Base-by-base conservation (phyloP, 2,888 invertebrate species). In the Drosophila subsilvestris region DNA sequence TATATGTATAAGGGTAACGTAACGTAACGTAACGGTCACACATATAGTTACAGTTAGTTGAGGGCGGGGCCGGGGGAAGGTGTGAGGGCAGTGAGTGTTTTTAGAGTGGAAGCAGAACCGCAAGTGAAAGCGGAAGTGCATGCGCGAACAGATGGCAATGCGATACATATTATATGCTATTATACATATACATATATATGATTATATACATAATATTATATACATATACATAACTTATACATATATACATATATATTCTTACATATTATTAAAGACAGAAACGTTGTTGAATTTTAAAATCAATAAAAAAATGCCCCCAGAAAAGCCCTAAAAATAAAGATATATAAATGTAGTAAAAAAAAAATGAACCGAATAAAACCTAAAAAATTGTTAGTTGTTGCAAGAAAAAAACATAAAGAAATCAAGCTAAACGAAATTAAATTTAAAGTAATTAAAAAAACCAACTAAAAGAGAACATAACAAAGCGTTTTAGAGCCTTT, bases 401-500 rank as follows among this genome's bases (percentile, higher is more conserved):
- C 83, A 83, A 76, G 62, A 77, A 77, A 75, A 65, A 55, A 58
- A 74, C 12, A 14, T 61, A 77, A 76, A 65, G 10, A 68, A 75
- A 65, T 58, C 58, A 74, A 61, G 77, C 74, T 56, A 67, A 68
- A 72, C 37, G 74, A 79, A 78, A 14, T 37, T 37, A n/a, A 37
- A 37, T 37, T 37, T 48, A 59, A 76, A 84, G 76, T 63, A 63
- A 79, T 75, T 63, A 48, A 75, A 60, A 60, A 66, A 72, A 75
- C 71, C 68, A 70, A 78, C 69, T 60, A 42, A 61, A 62, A 75
- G 58, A 70, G 74, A 78, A 70, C 49, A 66, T 74, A 79, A 60
- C 29, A 68, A 68, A 65, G 86, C 80, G 88, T 87, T 90, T 89
- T 89, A 89, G 88, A 91, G 87, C 88, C 86, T 90, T 91, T 91